These are phyloP conservation scores for Oligia latruncula DNA, from an alignment of 2,888 invertebrate species.

Conservation along the genomic window DNA sequence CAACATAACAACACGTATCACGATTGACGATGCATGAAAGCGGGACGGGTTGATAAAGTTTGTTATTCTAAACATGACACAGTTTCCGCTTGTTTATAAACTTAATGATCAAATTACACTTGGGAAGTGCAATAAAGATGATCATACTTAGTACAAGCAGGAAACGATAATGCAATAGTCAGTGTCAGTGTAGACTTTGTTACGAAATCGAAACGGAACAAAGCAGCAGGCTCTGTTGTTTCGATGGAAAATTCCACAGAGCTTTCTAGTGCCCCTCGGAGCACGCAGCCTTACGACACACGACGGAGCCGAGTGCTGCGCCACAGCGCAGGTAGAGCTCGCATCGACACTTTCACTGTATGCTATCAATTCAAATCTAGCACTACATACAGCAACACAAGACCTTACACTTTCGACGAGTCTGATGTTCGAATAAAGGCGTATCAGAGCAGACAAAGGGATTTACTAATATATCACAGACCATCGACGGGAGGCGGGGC, in stretches of 20 bases:
- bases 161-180: conserved; percentile 55
- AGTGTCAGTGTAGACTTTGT: conserved; percentile 46
- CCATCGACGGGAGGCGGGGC: not conserved
- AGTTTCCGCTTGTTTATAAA: conserved; percentile 51
- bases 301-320: conserved; percentile 61
- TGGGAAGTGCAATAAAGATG: conserved; percentile 49
- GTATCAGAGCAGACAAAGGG: not conserved
- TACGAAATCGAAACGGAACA: conserved; percentile 71
- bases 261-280: conserved; percentile 83
- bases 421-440: conserved; percentile 2
- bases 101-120: conserved; percentile 50
- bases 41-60: conserved; percentile 49
- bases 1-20: conserved; percentile 24
- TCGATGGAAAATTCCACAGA: conserved; percentile 79
- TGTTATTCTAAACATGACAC: conserved; percentile 62
- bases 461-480: not conserved
- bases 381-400: conserved; percentile 52
- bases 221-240: conserved; percentile 63
- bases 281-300: conserved; percentile 79
- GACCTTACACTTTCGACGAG: conserved; percentile 73
- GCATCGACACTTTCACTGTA: conserved; percentile 85
- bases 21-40: conserved; percentile 36
- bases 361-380: conserved; percentile 63
- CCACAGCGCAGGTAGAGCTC: conserved; percentile 61
- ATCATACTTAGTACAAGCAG: conserved; percentile 51